phyloP scores from a whole-genome alignment of 23 tunicate genomes.

The Aplidium turbinatum region DNA sequence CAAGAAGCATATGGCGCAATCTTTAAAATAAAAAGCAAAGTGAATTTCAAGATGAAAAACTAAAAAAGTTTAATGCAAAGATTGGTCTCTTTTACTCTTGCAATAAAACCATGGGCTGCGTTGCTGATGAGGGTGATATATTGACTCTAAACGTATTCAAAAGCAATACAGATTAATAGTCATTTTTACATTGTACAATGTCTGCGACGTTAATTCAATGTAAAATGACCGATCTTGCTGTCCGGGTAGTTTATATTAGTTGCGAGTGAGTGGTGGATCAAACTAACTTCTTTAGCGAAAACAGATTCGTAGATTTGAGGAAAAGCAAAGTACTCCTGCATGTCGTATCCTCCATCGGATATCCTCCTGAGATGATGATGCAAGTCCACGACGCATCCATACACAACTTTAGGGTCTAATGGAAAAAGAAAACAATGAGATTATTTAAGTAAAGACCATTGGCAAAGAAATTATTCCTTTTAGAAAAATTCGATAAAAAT shows the following conservation, averaged over 20 bases:
- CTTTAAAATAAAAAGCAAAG: conserved; percentile 11
- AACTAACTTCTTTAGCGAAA: conserved; percentile 88
- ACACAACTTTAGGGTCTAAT: conserved; percentile 70
- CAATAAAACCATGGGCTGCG: neutral
- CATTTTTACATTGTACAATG: too few relatives aligned
- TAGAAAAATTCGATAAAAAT: too few relatives aligned
- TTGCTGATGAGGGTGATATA: neutral
- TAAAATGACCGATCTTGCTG: too few relatives aligned
- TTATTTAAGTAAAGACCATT: too few relatives aligned
- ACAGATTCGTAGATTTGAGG: conserved; percentile 87
- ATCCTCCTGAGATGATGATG: conserved; percentile 87
- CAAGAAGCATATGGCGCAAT: conserved; percentile 99
- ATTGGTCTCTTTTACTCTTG: too few relatives aligned
- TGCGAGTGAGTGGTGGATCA: too few relatives aligned
- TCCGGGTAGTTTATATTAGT: too few relatives aligned
- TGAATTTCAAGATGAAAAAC: neutral
- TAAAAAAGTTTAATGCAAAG: too few relatives aligned
- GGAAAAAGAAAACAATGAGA: neutral
- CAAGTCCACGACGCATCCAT: conserved; percentile 92
- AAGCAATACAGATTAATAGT: too few relatives aligned
- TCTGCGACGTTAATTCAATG: too few relatives aligned
- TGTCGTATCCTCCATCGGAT: conserved; percentile 83
- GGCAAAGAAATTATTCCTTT: too few relatives aligned
- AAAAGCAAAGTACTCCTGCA: conserved; percentile 71
- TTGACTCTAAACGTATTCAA: too few relatives aligned